A percentile compares a stretch with the other conserved stretches of the same genome.
Evolutionary conservation across 2,113 vertebrate genomes (phyloP).

Genomic region (Perca flavescens): DNA sequence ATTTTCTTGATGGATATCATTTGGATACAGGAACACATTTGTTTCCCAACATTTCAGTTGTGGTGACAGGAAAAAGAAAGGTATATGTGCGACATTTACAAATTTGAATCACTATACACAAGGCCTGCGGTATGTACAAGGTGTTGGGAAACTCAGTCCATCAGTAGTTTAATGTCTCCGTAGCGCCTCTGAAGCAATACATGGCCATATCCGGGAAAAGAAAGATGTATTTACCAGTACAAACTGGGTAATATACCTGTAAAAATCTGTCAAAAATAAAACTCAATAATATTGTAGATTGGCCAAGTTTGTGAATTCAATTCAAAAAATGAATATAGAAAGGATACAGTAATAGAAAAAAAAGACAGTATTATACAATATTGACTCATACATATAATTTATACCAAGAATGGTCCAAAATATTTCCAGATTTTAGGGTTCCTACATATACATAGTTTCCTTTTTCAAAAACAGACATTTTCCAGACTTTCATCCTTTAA

Average conservation of each 20-base stretch:
- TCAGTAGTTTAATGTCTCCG: conserved; percentile 81
- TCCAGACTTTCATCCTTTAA: conserved; percentile 13
- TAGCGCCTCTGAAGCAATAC: conserved; percentile 87
- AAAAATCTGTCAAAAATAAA: conserved; percentile 62
- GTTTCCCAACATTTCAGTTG: conserved; percentile 42
- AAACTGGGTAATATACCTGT: conserved; percentile 48
- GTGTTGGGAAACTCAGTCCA: conserved; percentile 52
- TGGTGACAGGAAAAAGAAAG: conserved; percentile 36
- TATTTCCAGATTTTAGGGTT: conserved; percentile 69
- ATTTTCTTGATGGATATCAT: conserved; percentile 47
- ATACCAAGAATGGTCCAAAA: conserved; percentile 72
- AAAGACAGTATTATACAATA: conserved; percentile 71
- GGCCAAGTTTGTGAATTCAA: conserved; percentile 52
- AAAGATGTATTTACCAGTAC: conserved; percentile 20
- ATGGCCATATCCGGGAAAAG: conserved; percentile 8
- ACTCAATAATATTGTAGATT: conserved; percentile 29
- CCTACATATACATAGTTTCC: conserved; percentile 69
- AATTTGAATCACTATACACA: conserved; percentile 69
- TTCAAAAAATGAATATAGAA: conserved; percentile 69
- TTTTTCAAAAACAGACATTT: conserved; percentile 31
- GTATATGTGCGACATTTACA: conserved; percentile 58
- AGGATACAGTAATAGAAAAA: conserved; percentile 71
- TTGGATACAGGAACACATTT: conserved; percentile 58
- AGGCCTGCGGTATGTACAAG: conserved; percentile 76
- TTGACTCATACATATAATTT: conserved; percentile 69